A percentile compares a stretch with the other conserved stretches of the same genome.
Conservation (phyloP, 2,113 vertebrate genomes). For the Addax nasomaculatus region DNA sequence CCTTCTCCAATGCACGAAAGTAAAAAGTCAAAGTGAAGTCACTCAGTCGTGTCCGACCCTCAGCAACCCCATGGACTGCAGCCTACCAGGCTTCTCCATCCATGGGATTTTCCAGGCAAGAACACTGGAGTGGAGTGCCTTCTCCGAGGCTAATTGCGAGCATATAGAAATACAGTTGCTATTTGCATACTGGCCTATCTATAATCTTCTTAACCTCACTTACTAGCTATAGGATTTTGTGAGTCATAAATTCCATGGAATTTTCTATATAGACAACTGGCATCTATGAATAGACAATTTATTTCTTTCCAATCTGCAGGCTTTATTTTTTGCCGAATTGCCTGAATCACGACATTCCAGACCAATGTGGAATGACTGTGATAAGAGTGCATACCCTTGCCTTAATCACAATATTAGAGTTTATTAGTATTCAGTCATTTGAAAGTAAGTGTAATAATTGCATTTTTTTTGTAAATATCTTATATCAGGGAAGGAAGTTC, state of each 20-base stretch:
- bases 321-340: neutral
- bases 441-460: neutral
- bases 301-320: neutral
- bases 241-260: neutral
- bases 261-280: neutral
- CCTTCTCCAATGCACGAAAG: no score
- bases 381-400: neutral
- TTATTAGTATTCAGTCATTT: neutral
- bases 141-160: neutral
- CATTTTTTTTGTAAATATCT: neutral
- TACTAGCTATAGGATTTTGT: neutral
- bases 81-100: no score
- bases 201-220: neutral
- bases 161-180: neutral
- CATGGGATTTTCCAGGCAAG: no score
- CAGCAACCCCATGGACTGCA: no score
- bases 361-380: neutral
- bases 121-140: no score
- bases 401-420: neutral
- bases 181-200: neutral
- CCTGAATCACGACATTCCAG: neutral
- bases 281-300: neutral
- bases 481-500: neutral
- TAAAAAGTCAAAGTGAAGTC: no score
- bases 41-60: no score